Conservation (phyloP, 2,113 vertebrate species). For the Poeciliopsis turrubarensis region DNA sequence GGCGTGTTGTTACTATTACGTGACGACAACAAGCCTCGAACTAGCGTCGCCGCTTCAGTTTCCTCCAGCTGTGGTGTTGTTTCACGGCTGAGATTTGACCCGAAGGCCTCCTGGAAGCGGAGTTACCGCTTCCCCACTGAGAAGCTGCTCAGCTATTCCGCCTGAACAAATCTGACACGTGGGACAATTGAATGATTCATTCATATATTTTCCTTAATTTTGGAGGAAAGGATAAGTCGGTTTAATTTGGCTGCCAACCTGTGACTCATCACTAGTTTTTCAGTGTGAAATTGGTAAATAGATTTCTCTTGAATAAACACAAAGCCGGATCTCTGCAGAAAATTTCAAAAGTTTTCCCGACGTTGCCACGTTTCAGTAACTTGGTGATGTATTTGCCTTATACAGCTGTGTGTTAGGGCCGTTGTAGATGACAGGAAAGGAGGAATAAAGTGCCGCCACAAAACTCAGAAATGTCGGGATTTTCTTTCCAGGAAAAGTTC, state of each 20-base stretch:
- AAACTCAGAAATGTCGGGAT: too few relatives aligned
- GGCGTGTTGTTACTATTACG: constrained; percentile 1
- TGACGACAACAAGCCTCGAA: not conserved
- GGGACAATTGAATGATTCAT: not conserved
- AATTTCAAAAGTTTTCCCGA: not conserved
- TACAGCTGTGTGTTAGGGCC: too few relatives aligned
- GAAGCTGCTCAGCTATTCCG: not conserved
- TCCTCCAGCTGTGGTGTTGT: not conserved
- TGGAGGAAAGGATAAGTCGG: not conserved
- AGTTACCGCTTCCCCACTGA: not conserved
- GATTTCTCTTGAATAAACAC: not conserved
- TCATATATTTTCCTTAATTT: not conserved
- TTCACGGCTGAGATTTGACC: not conserved
- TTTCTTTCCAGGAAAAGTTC: too few relatives aligned
- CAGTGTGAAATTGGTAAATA: not conserved
- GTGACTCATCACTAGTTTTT: not conserved
- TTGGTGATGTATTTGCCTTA: not conserved
- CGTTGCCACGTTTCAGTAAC: not conserved
- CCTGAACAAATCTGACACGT: not conserved
- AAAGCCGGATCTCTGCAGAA: not conserved
- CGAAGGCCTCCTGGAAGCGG: not conserved
- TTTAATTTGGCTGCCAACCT: not conserved
- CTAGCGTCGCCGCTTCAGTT: not conserved
- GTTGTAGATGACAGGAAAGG: too few relatives aligned
- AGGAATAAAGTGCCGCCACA: too few relatives aligned